Percentiles rank a stretch among this genome's conserved stretches.
Conservation (phyloP, 2,888 invertebrate genomes). For the Troglohyphantes excavatus region DNA sequence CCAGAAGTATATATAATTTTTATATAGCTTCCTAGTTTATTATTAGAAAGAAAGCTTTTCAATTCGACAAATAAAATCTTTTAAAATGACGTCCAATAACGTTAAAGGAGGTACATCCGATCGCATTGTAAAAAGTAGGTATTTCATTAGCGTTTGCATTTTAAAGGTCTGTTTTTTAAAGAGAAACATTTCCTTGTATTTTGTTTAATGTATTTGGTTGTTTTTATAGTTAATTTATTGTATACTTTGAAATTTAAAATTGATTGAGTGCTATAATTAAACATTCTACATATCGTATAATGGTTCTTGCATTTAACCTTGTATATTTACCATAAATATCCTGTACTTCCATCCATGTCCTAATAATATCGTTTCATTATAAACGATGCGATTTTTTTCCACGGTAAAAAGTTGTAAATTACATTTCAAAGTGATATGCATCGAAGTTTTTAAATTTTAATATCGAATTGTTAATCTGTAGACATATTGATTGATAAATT, state of each 20-base stretch:
- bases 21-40: slow-evolving; percentile 30
- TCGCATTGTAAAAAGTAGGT: slow-evolving; percentile 72
- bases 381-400: too few species aligned
- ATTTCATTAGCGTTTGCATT: slow-evolving; percentile 9
- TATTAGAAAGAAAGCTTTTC: slow-evolving; percentile 26
- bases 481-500: too few species aligned
- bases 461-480: too few species aligned
- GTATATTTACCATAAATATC: neutral
- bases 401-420: too few species aligned
- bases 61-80: neutral
- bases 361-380: too few species aligned
- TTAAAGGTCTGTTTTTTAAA: slow-evolving; percentile 47
- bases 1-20: slow-evolving; percentile 50
- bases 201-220: neutral
- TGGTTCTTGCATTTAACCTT: slow-evolving; percentile 7
- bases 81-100: slow-evolving; percentile 71
- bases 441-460: too few species aligned
- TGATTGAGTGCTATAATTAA: neutral
- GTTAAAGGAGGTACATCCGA: slow-evolving; percentile 69
- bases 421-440: too few species aligned
- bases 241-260: neutral
- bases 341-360: too few species aligned
- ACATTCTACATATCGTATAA: neutral
- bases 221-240: neutral
- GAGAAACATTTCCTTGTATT: slow-evolving; percentile 31